phyloP scores from a whole-genome alignment of 2,113 vertebrate genomes.

The Haemorhous mexicanus region DNA sequence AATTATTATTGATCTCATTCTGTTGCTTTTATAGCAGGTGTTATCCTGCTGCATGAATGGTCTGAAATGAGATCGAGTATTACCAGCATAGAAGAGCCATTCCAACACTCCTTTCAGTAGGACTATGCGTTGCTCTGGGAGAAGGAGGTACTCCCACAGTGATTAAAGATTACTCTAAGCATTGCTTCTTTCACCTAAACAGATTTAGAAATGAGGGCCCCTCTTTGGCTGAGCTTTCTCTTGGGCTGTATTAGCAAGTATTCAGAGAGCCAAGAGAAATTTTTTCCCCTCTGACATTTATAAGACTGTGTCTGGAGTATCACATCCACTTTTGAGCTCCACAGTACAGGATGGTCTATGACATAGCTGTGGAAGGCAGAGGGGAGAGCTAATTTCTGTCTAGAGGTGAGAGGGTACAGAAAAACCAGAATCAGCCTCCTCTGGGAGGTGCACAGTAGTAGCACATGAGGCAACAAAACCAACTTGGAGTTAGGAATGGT shows the following conservation, averaged over 20 bases:
- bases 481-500: neutral
- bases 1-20: neutral
- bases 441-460: neutral
- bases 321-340: neutral
- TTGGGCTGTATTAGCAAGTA: neutral
- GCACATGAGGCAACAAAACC: neutral
- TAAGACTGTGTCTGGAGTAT: neutral
- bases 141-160: neutral
- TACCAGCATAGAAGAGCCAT: neutral
- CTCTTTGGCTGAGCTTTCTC: neutral
- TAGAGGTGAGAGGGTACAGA: neutral
- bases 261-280: neutral
- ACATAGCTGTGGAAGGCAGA: neutral
- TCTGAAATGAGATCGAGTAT: neutral
- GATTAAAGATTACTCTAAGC: neutral
- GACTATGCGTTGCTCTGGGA: neutral
- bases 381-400: neutral
- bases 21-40: neutral
- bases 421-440: neutral
- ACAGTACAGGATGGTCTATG: neutral
- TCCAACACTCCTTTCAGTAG: neutral
- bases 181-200: neutral
- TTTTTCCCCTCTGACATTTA: neutral
- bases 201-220: neutral
- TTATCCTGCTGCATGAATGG: neutral